Conservation (phyloP, 2,113 vertebrate genomes). For the Dissostichus mawsoni region DNA sequence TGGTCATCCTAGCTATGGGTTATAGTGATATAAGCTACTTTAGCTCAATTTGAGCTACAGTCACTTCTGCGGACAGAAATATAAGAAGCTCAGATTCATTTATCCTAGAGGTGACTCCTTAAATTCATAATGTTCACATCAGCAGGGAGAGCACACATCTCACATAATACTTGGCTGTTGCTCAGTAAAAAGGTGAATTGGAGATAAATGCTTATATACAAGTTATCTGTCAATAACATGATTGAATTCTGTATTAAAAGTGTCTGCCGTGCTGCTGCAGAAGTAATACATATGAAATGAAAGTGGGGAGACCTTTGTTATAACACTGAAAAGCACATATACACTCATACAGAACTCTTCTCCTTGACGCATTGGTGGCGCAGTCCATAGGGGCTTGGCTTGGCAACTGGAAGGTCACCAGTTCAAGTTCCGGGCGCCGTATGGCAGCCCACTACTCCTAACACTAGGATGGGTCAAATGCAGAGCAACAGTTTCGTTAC, state of each 20-base stretch:
- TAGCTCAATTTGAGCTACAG: conserved; percentile 7
- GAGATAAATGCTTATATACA: not conserved
- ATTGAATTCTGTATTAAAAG: conserved; percentile 5
- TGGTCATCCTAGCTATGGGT: conserved; percentile 12
- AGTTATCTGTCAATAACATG: conserved; percentile 1
- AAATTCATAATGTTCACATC: not conserved
- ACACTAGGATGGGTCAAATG: too few relatives aligned
- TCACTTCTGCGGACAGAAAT: not conserved
- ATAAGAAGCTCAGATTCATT: not conserved
- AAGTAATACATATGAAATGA: not conserved
- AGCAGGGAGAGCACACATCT: conserved; percentile 9
- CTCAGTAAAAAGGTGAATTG: not conserved
- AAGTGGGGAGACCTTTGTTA: not conserved
- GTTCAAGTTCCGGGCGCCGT: too few relatives aligned
- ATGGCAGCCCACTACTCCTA: too few relatives aligned
- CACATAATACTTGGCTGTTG: not conserved
- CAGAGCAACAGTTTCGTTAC: too few relatives aligned
- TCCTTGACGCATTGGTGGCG: not conserved
- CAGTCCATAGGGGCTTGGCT: too few relatives aligned
- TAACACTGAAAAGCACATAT: not conserved
- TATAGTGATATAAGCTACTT: conserved; percentile 1
- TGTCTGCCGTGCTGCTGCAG: not conserved
- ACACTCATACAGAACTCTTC: not conserved
- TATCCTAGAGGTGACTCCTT: not conserved
- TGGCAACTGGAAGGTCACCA: too few relatives aligned